Percentiles rank a stretch among this genome's conserved stretches.
Conservation (phyloP, 2,888 invertebrate species). For the Gymnosoma rotundatum region DNA sequence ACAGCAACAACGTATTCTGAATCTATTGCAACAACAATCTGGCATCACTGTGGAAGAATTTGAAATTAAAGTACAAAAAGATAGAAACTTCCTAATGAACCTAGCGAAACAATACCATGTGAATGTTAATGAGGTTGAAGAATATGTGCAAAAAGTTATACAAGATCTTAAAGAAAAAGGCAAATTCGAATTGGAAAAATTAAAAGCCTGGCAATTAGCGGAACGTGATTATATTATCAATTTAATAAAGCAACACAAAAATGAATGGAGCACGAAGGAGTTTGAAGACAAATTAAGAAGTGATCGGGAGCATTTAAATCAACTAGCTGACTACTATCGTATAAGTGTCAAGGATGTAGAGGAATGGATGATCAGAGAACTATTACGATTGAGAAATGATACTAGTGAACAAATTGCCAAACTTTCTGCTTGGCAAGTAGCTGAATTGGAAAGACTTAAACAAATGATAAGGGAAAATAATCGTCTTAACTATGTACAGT, state of each 20-base stretch:
- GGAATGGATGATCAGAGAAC: constrained; percentile 79
- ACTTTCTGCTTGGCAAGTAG: constrained; percentile 77
- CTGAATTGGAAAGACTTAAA: constrained; percentile 77
- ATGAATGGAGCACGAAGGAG: constrained; percentile 76
- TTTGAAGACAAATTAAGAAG: constrained; percentile 77
- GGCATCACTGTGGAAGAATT: constrained; percentile 78
- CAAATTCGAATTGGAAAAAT: constrained; percentile 77
- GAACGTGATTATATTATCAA: constrained; percentile 79
- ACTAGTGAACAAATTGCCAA: constrained; percentile 75
- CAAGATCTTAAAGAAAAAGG: constrained; percentile 78
- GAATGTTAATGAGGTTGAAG: constrained; percentile 78
- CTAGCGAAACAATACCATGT: constrained; percentile 79
- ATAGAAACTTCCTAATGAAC: constrained; percentile 76
- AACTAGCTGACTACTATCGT: constrained; percentile 78
- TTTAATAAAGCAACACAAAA: constrained; percentile 76
- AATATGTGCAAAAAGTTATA: constrained; percentile 78
- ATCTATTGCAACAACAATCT: constrained; percentile 77
- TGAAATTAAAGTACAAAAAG: constrained; percentile 77
- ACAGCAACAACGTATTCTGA: constrained; percentile 78
- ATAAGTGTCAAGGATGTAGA: constrained; percentile 79
- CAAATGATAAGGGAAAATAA: constrained; percentile 77
- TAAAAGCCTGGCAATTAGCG: constrained; percentile 78
- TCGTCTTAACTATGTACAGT: constrained; percentile 77
- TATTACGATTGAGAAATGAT: constrained; percentile 76
- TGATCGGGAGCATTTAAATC: constrained; percentile 78